These are phyloP conservation scores for Myotis lucifugus DNA, from an alignment of 2,113 vertebrate genomes.

Conservation along the genomic window DNA sequence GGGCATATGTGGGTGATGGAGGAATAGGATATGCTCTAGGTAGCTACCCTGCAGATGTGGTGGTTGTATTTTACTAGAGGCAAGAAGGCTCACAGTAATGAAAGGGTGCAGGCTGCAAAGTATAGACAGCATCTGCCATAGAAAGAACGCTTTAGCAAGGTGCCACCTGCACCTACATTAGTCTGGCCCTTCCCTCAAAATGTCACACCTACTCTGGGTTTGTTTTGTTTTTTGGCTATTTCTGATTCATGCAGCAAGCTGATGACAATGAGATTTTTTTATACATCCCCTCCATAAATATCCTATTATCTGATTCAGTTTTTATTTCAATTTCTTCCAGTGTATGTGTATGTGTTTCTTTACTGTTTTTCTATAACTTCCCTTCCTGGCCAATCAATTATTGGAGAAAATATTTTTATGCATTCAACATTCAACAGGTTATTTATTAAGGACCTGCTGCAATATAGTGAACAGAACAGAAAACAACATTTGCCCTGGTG, in stretches of 20 bases:
- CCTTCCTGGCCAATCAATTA: not conserved
- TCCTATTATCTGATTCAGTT: not conserved
- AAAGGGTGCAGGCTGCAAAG: not conserved
- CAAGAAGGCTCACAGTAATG: not conserved
- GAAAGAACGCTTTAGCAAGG: not conserved
- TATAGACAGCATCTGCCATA: conserved; percentile 18
- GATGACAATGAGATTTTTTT: conserved; percentile 3
- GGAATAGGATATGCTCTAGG: not conserved
- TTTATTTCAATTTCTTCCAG: conserved; percentile 13
- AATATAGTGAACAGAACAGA: not conserved
- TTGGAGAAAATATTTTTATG: not conserved
- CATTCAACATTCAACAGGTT: not conserved
- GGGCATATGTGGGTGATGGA: not conserved
- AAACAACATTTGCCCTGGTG: not conserved
- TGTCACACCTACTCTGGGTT: not conserved
- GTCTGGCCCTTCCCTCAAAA: not conserved
- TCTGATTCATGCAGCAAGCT: conserved; percentile 5
- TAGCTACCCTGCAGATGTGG: not conserved
- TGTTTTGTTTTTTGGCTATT: not conserved
- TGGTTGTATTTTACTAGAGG: not conserved
- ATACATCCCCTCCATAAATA: not conserved
- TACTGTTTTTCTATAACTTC: not conserved
- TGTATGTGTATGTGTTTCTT: not conserved
- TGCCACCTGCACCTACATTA: not conserved
- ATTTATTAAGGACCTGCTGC: not conserved